Evolutionary conservation across 2,113 vertebrate genomes (phyloP), one percentile per base, ranked within the genome.

Genomic region (Corythoichthys haematopterus): DNA sequence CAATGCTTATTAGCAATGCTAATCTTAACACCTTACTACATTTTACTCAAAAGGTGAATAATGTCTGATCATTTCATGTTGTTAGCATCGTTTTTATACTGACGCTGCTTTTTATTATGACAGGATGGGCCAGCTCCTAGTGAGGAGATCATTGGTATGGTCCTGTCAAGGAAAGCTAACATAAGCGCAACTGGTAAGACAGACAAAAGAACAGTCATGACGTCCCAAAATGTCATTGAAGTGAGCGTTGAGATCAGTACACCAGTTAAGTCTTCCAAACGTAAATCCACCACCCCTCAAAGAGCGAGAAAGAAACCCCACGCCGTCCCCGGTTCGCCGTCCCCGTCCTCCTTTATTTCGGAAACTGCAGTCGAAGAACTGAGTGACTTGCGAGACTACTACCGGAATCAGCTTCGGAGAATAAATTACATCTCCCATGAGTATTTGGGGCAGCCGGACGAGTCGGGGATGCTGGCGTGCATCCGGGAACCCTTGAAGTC

Each of bases 381-480:
- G 13, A 80, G 82, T 11, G 79, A 90, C 56, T 83, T 88, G 37
- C 85, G 51, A 62, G 92, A 76, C 76, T 73, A 90, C 76, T 81
- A 88, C 68, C 83, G 78, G 76, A 75, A 80, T 36, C 75, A 87
- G 81, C 83, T 93, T 28, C 70, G 80, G 53, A 83, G 85, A n/a
- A 92, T 92, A 2, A 87, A 93, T 83, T 83, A 90, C 77, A 72
- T 88, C 62, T 92, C 90, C 75, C 88, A 88, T 28, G 90, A 93
- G 46, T 75, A 81, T 68, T 76, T 93, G 75, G 86, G 87, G 16
- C 78, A 77, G 60, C 69, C 83, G 0, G 36, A 62, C 0, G 79
- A 87, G 10, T 69, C 85, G 0, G 89, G 87, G 1, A 71, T 88
- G 20, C 72, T 91, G 69, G 83, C 82, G 0, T 92, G 91, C 28